Percentiles rank a stretch among this genome's conserved stretches.
phyloP scores from a whole-genome alignment of 2,888 invertebrate genomes.

The Perdita meconis region DNA sequence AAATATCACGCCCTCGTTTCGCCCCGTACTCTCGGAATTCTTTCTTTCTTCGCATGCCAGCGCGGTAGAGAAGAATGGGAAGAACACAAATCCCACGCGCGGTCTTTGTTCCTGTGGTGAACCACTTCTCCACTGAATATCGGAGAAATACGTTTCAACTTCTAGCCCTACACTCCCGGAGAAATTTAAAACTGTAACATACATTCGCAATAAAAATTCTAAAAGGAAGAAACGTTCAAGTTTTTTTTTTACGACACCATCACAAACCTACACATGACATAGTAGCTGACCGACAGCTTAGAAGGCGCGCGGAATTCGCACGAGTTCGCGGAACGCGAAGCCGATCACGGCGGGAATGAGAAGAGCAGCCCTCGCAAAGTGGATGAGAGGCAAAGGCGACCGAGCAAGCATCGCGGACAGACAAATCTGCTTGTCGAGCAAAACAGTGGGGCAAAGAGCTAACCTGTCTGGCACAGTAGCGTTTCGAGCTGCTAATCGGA shows the following conservation, averaged over 20 bases:
- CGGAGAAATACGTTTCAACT: neutral
- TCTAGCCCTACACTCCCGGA: neutral
- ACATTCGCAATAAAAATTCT: too few relatives aligned
- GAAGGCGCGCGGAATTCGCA: neutral
- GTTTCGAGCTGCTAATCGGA: constrained; percentile 67
- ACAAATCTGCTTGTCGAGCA: neutral
- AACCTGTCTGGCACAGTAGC: constrained; percentile 71
- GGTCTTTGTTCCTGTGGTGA: constrained; percentile 10
- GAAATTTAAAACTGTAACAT: too few relatives aligned
- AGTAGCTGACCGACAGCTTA: neutral
- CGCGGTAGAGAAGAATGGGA: neutral
- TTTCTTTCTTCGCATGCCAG: neutral
- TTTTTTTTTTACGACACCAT: too few relatives aligned
- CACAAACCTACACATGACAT: too few relatives aligned
- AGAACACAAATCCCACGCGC: constrained; percentile 20
- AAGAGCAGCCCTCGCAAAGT: too few relatives aligned
- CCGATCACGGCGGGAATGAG: too few relatives aligned
- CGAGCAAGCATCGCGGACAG: neutral
- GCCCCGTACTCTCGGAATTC: constrained; percentile 2
- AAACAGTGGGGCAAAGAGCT: constrained; percentile 1
- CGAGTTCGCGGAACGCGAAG: too few relatives aligned
- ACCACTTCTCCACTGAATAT: neutral
- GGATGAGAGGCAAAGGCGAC: neutral
- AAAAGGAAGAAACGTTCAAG: too few relatives aligned
- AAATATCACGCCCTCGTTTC: constrained; percentile 25